Evolutionary conservation across 2,113 vertebrate species (phyloP).

Genomic region (Melanocharis versteri): DNA sequence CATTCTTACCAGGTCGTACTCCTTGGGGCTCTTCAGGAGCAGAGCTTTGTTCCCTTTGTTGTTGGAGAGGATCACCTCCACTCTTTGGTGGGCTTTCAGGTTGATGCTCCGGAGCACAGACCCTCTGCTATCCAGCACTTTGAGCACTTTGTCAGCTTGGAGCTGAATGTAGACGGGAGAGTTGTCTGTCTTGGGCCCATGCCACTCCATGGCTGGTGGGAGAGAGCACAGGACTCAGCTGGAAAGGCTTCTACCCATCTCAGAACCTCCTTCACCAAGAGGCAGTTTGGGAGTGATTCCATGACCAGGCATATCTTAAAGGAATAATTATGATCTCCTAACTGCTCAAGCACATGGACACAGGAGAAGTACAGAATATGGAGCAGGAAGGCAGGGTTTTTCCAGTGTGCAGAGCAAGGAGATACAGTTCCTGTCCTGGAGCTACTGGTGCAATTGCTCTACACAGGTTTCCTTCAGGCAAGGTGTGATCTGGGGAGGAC

Average conservation of each 20-base stretch:
- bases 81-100: conserved; percentile 64
- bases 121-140: conserved; percentile 76
- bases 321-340: neutral
- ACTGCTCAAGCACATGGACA: neutral
- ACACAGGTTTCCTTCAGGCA: neutral
- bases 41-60: conserved; percentile 74
- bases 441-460: neutral
- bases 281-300: neutral
- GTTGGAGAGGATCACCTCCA: conserved; percentile 80
- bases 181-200: conserved; percentile 70
- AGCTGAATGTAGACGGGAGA: conserved; percentile 75
- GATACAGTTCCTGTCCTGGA: neutral
- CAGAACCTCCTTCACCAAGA: neutral
- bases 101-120: conserved; percentile 75
- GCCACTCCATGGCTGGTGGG: conserved; percentile 86
- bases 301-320: neutral
- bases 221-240: neutral
- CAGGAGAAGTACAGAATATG: neutral
- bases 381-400: neutral
- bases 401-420: neutral
- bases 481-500: neutral
- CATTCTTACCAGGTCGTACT: conserved; percentile 87
- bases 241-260: neutral
- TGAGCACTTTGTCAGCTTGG: conserved; percentile 75
- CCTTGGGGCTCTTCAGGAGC: conserved; percentile 90